Base-by-base conservation (phyloP, 2,888 invertebrate species). In the Ephialtes manifestator region DNA sequence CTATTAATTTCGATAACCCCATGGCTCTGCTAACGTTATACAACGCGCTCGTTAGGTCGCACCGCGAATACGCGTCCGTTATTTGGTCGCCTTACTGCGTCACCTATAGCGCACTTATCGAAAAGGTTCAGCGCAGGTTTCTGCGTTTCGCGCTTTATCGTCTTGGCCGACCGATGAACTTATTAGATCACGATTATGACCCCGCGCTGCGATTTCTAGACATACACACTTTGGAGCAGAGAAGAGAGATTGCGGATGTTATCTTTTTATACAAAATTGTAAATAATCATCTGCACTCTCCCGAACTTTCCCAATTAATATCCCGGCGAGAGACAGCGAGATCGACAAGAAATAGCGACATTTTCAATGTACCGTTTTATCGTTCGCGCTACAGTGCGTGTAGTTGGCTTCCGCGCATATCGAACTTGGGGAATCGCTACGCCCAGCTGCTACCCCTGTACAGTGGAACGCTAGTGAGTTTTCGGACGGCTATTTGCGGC, bases 191-290 rank as follows among this genome's bases (percentile, higher is more conserved):
- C 18, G 18, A 53, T 18, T 53, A 53, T 18, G 18, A 46, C 46
- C 46, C 46, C 2, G 46, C 46, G 46, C 4, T 46, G 46, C 3
- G 46, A 3, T 10, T 46, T 46, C 46, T 46, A 3, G 46, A 10
- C 7, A 46, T 46, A 5, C 46, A 46, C 46, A 15, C 15, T 15
- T 15, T 48, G 48, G 48, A 48, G 48, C 15, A 15, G 15, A 48
- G 48, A 48, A 13, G 48, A 4, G 48, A 51, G 7, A 51, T n/a
- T n/a, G 48, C 48, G 4, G 48, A n/a, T 51, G 3, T 51, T 51
- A 51, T 51, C 15, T 51, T 51, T n/a, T 51, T 51, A 4, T 51
- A 51, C 48, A 51, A 51, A 51, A 51, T n/a, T 51, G n/a, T 51
- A 4, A 51, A 51, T 51, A 51, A 51, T n/a, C 48, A n/a, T n/a